These are phyloP conservation scores for Piezodorus guildinii DNA, from an alignment of 1,140 invertebrate genomes.

Conservation along the genomic window DNA sequence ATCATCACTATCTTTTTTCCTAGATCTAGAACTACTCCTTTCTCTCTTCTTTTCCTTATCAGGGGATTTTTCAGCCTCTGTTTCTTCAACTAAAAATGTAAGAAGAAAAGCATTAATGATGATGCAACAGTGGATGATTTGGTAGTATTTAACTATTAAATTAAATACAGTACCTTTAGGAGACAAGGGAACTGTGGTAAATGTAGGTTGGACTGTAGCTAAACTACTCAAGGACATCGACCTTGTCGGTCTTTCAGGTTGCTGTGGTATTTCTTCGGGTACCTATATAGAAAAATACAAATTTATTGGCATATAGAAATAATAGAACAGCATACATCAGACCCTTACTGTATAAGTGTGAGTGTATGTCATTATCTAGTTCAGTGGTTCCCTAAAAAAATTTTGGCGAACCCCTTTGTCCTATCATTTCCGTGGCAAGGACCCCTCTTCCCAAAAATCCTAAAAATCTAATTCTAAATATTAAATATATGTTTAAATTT, in stretches of 20 bases:
- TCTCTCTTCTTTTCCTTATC: conserved; percentile 19
- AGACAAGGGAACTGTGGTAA: conserved; percentile 5
- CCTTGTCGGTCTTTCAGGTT: conserved; percentile 39
- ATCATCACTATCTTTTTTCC: conserved; percentile 21
- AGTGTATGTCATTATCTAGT: no score
- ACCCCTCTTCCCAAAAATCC: no score
- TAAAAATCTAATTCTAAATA: no score
- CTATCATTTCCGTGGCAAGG: no score
- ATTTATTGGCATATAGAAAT: neutral
- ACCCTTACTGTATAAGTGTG: neutral
- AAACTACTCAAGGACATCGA: conserved; percentile 56
- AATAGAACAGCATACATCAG: neutral
- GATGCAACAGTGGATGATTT: neutral
- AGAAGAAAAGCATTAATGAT: neutral
- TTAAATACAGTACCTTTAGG: neutral
- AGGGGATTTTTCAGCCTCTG: neutral
- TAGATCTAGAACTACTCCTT: conserved; percentile 9
- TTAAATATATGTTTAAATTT: no score
- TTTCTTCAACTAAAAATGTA: neutral
- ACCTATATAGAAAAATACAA: neutral
- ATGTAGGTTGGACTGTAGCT: conserved; percentile 26
- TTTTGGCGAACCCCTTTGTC: no score
- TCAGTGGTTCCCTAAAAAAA: no score
- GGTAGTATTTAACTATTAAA: neutral
- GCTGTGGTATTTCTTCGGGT: conserved; percentile 28